Base-by-base conservation (phyloP, 1,140 invertebrate species). In the Ericerus pela region DNA sequence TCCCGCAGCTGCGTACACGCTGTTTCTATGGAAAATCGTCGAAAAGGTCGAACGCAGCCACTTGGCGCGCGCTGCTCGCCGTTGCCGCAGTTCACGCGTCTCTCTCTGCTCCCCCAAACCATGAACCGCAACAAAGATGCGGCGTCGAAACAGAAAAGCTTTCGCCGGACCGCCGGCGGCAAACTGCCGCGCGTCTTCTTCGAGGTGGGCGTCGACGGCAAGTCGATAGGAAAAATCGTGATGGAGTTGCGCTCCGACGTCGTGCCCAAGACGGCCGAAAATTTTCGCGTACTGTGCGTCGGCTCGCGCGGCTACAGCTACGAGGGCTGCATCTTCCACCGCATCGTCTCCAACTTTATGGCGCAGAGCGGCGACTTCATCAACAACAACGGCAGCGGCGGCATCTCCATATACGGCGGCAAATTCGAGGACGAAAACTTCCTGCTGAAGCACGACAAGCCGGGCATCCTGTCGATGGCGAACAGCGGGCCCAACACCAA, bases 361-460 rank as follows among this genome's bases (percentile, higher is more conserved):
- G 88, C 88, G 70, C 95, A 97, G 74, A 85, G 89, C 41, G 90
- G 90, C 59, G 93, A 97, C 68, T 96, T 96, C 67, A 96, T 91
- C 58, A 85, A 86, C 65, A 84, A 89, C 73, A 93, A 96, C 70
- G 91, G 92, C 67, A 96, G 92, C 71, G 93, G 92, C 54, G 94
- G 92, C 47, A 92, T 92, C 72, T 95, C 90, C 62, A 96, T 96
- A 70, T 96, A 94, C 64, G 94, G 94, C 14, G 77, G 78, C 59
- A 95, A 94, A 72, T 97, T 97, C 71, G 79, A 78, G 26, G 95
- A 98, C 71, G 95, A 98, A 72, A 97, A 98, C 77, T 98, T 98
- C 75, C 72, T 73, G 26, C 74, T 96, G 68, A 92, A 89, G 74
- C 94, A 98, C 75, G 91, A 87, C 55, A 88, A 85, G 55, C 80